Percentiles rank a stretch among this genome's conserved stretches.
These are phyloP conservation scores for Hydractinia echinata DNA, from an alignment of 30 jellyfish, hydroid and myxozoan species.

Conservation along the genomic window DNA sequence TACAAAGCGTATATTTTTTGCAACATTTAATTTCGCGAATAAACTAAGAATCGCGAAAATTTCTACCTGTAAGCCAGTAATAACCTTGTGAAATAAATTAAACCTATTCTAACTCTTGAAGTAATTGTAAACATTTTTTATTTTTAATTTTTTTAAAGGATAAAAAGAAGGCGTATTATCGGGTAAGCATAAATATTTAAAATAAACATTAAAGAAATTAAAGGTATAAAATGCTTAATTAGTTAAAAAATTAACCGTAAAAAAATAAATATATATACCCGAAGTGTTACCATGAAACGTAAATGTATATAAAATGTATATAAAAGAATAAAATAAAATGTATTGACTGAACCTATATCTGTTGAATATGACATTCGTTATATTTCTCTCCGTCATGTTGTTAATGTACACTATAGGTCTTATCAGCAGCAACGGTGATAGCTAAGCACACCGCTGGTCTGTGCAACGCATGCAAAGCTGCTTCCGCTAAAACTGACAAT, in stretches of 20 bases:
- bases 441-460: constrained; percentile 95
- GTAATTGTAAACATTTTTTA: too few relatives aligned
- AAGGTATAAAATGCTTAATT: too few relatives aligned
- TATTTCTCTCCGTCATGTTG: background rate
- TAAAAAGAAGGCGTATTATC: constrained; percentile 13
- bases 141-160: constrained; percentile 11
- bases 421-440: constrained; percentile 93
- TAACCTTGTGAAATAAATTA: too few relatives aligned
- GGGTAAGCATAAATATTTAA: background rate
- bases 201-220: too few relatives aligned
- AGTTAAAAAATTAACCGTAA: too few relatives aligned
- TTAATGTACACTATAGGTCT: constrained; percentile 35
- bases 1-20: too few relatives aligned
- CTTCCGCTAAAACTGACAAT: constrained; percentile 92
- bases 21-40: too few relatives aligned
- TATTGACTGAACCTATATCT: background rate
- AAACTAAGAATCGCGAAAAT: too few relatives aligned
- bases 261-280: too few relatives aligned
- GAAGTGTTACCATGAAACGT: background rate
- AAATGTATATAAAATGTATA: background rate
- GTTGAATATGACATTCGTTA: background rate
- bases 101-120: too few relatives aligned
- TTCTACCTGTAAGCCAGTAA: too few relatives aligned
- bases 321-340: background rate
- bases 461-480: constrained; percentile 94